Evolutionary conservation across 2,797 vertebrate species (phyloP).

Genomic region (Enteromius fasciolatus): DNA sequence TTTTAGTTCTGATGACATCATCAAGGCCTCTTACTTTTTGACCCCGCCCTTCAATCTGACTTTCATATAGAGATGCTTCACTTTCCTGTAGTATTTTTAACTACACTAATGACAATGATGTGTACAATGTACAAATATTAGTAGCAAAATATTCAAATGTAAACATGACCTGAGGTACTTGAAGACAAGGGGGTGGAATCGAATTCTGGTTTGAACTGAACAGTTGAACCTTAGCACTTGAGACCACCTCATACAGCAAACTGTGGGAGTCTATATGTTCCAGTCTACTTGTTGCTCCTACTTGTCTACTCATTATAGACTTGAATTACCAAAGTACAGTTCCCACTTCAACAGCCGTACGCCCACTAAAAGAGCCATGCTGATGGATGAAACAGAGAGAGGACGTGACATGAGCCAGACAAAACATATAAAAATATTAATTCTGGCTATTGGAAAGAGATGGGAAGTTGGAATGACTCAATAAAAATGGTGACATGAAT

Average conservation of each 20-base stretch:
- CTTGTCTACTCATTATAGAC: slow-evolving; percentile 4
- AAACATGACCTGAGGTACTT: background rate
- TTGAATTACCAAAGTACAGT: slow-evolving; percentile 7
- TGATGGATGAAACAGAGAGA: background rate
- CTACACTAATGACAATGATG: background rate
- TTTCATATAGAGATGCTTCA: background rate
- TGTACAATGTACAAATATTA: background rate
- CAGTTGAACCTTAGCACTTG: background rate
- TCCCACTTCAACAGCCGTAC: slow-evolving; percentile 4
- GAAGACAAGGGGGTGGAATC: background rate
- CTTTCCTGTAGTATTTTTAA: background rate
- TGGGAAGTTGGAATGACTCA: background rate
- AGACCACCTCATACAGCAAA: slow-evolving; percentile 9
- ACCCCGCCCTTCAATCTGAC: background rate
- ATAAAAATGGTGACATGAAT: slow-evolving; percentile 21
- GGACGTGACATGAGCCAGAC: background rate
- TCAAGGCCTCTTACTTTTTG: background rate
- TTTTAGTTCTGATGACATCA: background rate
- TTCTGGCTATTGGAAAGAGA: background rate
- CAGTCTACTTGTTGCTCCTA: background rate
- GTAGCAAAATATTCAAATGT: background rate
- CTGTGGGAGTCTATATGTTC: slow-evolving; percentile 9
- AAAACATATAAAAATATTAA: background rate
- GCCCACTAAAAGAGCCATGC: background rate
- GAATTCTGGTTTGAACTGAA: background rate